phyloP scores from a whole-genome alignment of 2,113 vertebrate genomes.

The Meles meles region DNA sequence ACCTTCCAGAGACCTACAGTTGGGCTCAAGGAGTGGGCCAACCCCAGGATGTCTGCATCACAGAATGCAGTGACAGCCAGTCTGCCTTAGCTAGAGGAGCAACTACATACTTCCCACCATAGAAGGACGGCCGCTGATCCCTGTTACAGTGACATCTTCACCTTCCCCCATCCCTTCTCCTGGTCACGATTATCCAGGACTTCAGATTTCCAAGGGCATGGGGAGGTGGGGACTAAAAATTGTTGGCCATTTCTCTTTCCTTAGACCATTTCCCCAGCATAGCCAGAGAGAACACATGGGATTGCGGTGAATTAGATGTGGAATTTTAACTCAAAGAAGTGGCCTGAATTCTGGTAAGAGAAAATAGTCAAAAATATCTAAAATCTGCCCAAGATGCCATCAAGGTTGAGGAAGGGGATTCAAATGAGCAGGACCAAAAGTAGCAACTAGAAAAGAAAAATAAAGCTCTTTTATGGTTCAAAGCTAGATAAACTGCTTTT shows the following conservation, averaged over 20 bases:
- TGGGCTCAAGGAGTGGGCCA: not conserved
- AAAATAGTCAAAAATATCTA: not conserved
- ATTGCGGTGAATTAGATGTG: not conserved
- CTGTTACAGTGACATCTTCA: not conserved
- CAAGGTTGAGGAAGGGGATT: not conserved
- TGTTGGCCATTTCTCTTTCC: not conserved
- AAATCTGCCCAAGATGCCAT: not conserved
- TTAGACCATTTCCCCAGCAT: not conserved
- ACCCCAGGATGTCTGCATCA: not conserved
- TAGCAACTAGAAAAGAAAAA: not conserved
- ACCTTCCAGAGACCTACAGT: not conserved
- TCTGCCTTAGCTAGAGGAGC: too few species aligned
- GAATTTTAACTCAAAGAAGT: not conserved
- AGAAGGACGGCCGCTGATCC: rapidly evolving
- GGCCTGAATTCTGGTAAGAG: not conserved
- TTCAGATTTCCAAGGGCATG: not conserved
- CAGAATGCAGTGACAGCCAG: too few species aligned
- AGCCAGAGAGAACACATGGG: not conserved
- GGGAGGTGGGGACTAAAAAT: not conserved
- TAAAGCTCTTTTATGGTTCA: not conserved
- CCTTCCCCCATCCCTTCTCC: not conserved
- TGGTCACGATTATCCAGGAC: rapidly evolving
- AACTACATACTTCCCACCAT: too few species aligned
- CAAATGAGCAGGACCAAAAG: not conserved
- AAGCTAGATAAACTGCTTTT: not conserved